phyloP scores from a whole-genome alignment of 2,888 invertebrate species.

The Lobophora halterata region DNA sequence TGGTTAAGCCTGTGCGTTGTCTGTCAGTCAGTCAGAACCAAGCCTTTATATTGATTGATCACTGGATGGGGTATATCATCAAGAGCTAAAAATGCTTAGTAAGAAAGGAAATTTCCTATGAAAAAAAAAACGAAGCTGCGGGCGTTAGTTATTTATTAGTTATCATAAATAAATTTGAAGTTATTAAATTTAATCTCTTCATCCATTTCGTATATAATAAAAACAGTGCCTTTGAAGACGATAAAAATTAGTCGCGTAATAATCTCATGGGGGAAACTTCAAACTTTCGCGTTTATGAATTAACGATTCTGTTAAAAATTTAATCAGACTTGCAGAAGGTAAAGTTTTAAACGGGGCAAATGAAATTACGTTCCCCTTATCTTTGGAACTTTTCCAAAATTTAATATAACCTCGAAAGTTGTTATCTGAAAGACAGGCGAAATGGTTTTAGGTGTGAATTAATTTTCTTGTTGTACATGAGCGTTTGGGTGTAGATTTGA shows the following conservation, averaged over 20 bases:
- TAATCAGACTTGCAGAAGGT: conserved; percentile 50
- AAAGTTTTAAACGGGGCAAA: conserved; percentile 63
- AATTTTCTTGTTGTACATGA: conserved; percentile 42
- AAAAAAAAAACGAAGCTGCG: too few species aligned
- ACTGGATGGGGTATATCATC: too few species aligned
- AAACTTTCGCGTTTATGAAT: conserved; percentile 43
- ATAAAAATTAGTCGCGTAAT: conserved; percentile 26
- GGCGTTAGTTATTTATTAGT: too few species aligned
- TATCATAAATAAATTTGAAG: conserved; percentile 8
- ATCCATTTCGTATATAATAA: conserved; percentile 10
- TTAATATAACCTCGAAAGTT: conserved; percentile 63
- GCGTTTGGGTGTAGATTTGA: too few species aligned
- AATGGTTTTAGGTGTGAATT: conserved; percentile 56
- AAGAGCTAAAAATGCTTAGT: too few species aligned
- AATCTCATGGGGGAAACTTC: conserved; percentile 23
- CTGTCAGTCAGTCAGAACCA: too few species aligned
- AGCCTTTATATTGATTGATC: too few species aligned
- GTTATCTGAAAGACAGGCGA: conserved; percentile 49
- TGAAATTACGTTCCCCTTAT: conserved; percentile 64
- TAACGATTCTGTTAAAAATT: conserved; percentile 62
- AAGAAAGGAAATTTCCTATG: too few species aligned
- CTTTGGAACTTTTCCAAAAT: conserved; percentile 57
- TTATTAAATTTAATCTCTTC: not conserved
- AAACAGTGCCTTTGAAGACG: conserved; percentile 3
- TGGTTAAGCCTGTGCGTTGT: too few species aligned